phyloP scores from a whole-genome alignment of 2,888 invertebrate genomes.

The Girardia tigrina region DNA sequence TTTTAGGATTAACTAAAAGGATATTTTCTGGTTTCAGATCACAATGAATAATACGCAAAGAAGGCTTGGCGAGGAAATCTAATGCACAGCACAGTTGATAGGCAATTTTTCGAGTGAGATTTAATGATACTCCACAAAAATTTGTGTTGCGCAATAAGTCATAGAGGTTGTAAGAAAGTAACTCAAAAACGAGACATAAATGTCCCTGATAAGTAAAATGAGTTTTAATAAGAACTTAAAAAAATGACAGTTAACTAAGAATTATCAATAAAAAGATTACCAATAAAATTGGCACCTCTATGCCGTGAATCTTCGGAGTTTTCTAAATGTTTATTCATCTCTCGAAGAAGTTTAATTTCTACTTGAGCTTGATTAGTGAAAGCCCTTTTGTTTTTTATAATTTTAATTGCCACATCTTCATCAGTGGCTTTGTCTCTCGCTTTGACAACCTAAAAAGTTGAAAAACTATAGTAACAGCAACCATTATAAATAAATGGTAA shows the following conservation, averaged over 20 bases:
- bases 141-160: constrained; percentile 97
- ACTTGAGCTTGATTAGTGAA: constrained; percentile 99
- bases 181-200: constrained; percentile 98
- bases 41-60: constrained; percentile 63
- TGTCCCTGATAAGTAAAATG: constrained; percentile 99
- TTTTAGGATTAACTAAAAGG: constrained; percentile 94
- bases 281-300: constrained; percentile 38
- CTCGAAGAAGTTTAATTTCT: constrained; percentile 95
- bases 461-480: too few relatives aligned
- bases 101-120: constrained; percentile 98
- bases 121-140: constrained; percentile 96
- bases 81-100: constrained; percentile 98
- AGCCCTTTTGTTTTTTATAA: constrained; percentile 99
- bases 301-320: constrained; percentile 25
- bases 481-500: too few relatives aligned
- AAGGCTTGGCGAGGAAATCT: constrained; percentile 93
- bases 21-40: constrained; percentile 99
- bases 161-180: constrained; percentile 96
- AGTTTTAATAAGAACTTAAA: constrained; percentile 95
- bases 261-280: constrained; percentile 71
- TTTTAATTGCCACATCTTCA: constrained; percentile 98
- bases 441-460: constrained; percentile 81
- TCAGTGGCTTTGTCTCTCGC: constrained; percentile 94
- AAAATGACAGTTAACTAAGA: constrained; percentile 99
- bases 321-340: constrained; percentile 80